Conservation (phyloP, 2,888 invertebrate species). For the Drosophila prolongata region DNA sequence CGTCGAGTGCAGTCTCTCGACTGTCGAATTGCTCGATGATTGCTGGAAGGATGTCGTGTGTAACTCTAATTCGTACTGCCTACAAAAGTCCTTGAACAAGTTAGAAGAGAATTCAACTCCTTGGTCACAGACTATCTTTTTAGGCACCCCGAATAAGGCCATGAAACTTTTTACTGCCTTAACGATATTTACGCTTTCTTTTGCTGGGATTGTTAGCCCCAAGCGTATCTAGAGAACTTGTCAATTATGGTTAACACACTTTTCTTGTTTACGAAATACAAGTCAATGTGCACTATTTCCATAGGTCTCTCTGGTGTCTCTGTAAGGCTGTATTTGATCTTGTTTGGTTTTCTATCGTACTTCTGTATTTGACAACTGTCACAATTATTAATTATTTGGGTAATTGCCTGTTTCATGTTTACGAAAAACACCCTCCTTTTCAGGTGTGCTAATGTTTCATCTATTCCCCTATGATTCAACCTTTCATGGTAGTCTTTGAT, state of each 20-base stretch:
- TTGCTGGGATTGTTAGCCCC: no score
- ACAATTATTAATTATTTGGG: slow-evolving; percentile 2
- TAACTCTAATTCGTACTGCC: no score
- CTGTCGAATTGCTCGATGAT: slow-evolving; percentile 2
- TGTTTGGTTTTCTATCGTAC: slow-evolving; percentile 15
- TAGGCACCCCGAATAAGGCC: slow-evolving; percentile 26
- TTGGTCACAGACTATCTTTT: slow-evolving; percentile 8
- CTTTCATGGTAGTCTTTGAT: background rate
- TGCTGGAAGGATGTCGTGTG: background rate
- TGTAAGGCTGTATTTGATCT: slow-evolving; percentile 8
- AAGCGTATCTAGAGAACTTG: no score
- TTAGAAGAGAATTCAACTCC: slow-evolving; percentile 40
- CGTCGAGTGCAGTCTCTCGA: no score
- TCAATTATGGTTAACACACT: no score
- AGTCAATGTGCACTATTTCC: background rate
- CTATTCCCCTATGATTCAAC: background rate
- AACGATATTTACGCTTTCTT: slow-evolving; percentile 9
- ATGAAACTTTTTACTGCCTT: slow-evolving; percentile 33
- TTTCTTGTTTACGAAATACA: no score
- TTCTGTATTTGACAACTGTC: slow-evolving; percentile 21
- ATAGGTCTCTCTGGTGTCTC: slow-evolving; percentile 4
- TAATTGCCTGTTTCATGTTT: slow-evolving; percentile 13
- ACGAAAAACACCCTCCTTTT: slow-evolving; percentile 17
- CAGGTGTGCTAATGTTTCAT: slow-evolving; percentile 4
- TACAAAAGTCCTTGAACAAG: slow-evolving; percentile 14